Evolutionary conservation across 2,113 vertebrate genomes (phyloP).

Genomic region (Tor tambroides): DNA sequence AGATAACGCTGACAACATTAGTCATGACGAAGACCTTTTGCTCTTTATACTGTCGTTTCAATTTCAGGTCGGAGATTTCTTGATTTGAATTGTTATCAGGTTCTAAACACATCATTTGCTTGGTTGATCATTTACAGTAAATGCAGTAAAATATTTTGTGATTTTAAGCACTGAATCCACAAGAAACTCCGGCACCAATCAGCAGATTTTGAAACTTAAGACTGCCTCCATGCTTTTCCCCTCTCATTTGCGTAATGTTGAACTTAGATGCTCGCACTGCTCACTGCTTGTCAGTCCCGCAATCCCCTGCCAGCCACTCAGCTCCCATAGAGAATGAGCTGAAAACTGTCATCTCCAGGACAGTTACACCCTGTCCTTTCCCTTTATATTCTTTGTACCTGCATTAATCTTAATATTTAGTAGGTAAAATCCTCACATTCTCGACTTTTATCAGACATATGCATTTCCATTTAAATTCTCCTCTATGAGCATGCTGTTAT

Average conservation of each 20-base stretch:
- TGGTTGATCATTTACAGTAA: not conserved
- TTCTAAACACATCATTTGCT: not conserved
- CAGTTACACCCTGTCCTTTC: not conserved
- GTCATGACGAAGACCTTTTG: not conserved
- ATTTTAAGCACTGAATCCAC: not conserved
- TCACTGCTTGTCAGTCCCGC: not conserved
- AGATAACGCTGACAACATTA: not conserved
- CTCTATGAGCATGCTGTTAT: not conserved
- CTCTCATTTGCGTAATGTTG: conserved; percentile 4
- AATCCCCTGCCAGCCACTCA: not conserved
- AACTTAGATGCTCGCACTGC: not conserved
- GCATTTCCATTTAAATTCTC: not conserved
- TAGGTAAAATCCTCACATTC: not conserved
- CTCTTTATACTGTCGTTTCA: not conserved
- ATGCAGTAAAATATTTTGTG: not conserved
- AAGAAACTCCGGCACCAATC: not conserved
- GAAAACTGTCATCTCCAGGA: not conserved
- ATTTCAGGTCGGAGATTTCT: not conserved
- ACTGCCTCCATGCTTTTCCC: not conserved
- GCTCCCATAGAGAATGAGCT: not conserved
- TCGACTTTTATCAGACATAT: not conserved
- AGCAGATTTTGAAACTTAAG: not conserved
- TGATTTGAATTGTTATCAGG: not conserved
- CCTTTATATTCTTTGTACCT: not conserved
- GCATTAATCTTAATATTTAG: not conserved